These are phyloP conservation scores for Taphrorychus bicolor DNA, from an alignment of 2,888 invertebrate species.

Conservation along the genomic window DNA sequence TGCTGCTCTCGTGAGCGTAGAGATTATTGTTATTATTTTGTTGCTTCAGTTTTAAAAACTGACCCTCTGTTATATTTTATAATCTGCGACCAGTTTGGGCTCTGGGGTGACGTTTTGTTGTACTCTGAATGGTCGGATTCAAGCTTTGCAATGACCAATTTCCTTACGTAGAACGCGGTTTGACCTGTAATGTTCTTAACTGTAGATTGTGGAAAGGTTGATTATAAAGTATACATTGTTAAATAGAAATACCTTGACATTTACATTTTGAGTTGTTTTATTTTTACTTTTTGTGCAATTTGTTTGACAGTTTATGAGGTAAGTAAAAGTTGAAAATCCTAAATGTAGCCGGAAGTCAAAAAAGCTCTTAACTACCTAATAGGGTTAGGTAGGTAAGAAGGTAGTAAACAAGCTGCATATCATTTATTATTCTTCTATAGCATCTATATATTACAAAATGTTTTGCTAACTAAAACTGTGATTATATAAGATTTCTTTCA, in stretches of 20 bases:
- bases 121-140: conserved; percentile 10
- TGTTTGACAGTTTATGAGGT: neutral
- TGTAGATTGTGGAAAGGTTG: conserved; percentile 64
- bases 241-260: conserved; percentile 64
- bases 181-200: conserved; percentile 62
- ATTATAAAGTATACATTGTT: conserved; percentile 64
- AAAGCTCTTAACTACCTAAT: too few relatives aligned
- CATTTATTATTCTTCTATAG: too few relatives aligned
- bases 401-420: too few relatives aligned
- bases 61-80: neutral
- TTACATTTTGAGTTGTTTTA: conserved; percentile 46
- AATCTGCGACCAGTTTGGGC: neutral
- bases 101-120: neutral
- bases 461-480: neutral
- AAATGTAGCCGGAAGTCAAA: too few relatives aligned
- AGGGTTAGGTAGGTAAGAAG: too few relatives aligned
- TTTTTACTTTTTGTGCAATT: neutral
- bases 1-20: neutral
- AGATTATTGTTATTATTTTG: neutral
- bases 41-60: neutral
- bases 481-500: neutral
- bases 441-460: conserved; percentile 6
- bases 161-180: conserved; percentile 58
- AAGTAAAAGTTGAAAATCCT: too few relatives aligned
- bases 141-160: conserved; percentile 48